Evolutionary conservation across 2,113 vertebrate species (phyloP).

Genomic region (Sigmodon hispidus): DNA sequence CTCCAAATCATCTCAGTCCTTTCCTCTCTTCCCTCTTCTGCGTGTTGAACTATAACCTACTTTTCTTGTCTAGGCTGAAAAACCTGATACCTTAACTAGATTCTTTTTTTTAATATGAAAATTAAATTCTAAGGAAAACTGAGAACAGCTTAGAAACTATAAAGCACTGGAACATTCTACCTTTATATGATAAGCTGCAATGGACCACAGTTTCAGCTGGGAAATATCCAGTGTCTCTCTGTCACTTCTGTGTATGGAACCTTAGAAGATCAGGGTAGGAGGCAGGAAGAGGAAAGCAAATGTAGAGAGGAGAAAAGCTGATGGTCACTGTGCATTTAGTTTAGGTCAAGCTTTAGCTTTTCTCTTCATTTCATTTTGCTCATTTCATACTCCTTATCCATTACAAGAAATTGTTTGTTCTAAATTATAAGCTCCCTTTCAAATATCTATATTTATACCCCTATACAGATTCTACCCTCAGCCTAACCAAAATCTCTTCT

Average conservation of each 20-base stretch:
- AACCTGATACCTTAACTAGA: background rate
- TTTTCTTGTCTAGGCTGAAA: constrained; percentile 29
- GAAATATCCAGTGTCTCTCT: background rate
- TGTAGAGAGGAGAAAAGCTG: background rate
- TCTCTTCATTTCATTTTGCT: background rate
- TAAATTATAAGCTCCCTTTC: background rate
- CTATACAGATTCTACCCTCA: background rate
- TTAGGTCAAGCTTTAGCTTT: background rate
- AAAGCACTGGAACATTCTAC: background rate
- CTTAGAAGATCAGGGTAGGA: background rate
- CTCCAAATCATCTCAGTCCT: background rate
- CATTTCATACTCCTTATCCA: background rate
- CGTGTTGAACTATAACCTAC: background rate
- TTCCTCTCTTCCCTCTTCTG: background rate
- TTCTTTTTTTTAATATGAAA: constrained; percentile 20
- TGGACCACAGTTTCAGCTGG: background rate
- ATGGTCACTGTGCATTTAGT: background rate
- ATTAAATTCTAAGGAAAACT: background rate
- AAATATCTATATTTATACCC: background rate
- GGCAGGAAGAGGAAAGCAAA: background rate
- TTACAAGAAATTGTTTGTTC: background rate
- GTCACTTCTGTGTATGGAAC: too few species aligned
- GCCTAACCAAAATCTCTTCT: background rate
- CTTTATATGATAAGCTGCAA: background rate
- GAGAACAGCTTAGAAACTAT: background rate